Percentiles rank a stretch among this genome's conserved stretches.
phyloP scores from a whole-genome alignment of 2,797 vertebrate genomes.

The Aotus griseimembra region DNA sequence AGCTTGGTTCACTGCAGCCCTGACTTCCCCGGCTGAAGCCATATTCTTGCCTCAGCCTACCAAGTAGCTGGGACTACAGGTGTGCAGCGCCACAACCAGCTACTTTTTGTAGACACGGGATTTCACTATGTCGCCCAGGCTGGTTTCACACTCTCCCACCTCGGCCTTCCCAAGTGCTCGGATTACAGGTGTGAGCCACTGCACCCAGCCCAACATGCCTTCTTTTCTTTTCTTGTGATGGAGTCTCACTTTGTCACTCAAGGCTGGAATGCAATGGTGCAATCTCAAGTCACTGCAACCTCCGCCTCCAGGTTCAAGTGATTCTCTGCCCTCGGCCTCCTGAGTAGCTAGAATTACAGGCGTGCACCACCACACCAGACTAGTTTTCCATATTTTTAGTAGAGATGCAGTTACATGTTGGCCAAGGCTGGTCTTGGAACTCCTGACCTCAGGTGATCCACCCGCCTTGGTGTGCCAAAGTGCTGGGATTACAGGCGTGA shows the following conservation, averaged over 20 bases:
- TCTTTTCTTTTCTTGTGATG: background rate
- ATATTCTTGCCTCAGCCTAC: background rate
- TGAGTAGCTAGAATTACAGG: background rate
- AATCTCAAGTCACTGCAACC: too few species aligned
- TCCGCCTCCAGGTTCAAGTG: too few species aligned
- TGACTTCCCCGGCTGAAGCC: background rate
- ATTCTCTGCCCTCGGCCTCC: background rate
- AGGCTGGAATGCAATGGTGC: background rate
- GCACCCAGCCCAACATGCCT: too few species aligned
- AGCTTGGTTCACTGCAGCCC: background rate
- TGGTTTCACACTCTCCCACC: background rate
- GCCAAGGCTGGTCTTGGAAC: background rate
- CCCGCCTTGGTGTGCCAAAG: background rate
- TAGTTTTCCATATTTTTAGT: background rate
- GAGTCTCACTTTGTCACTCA: background rate
- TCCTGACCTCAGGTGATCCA: background rate
- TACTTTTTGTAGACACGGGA: too few species aligned
- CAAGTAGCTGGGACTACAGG: background rate
- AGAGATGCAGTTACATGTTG: background rate
- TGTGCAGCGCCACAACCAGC: background rate
- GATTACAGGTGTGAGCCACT: too few species aligned
- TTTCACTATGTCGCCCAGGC: background rate
- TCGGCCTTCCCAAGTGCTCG: background rate
- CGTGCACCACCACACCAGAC: background rate
- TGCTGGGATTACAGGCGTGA: background rate